These are phyloP conservation scores for Pachypeltis micranthus DNA, from an alignment of 1,140 invertebrate genomes.

Conservation along the genomic window DNA sequence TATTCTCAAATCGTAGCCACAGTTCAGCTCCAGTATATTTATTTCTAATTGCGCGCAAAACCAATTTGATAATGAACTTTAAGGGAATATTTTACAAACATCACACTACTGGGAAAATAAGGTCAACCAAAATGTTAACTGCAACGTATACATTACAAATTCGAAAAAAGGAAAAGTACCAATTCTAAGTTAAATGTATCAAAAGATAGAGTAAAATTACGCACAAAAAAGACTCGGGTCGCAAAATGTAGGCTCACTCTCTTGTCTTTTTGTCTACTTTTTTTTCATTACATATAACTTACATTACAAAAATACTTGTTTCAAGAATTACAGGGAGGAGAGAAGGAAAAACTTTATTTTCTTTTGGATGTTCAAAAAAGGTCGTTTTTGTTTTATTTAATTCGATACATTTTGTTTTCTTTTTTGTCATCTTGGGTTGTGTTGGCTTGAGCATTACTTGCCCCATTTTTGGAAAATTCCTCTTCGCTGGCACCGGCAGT, in stretches of 20 bases:
- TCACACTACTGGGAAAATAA: no score
- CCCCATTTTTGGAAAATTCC: constrained; percentile 86
- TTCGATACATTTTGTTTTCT: constrained; percentile 5
- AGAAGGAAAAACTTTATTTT: background rate
- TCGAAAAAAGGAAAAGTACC: no score
- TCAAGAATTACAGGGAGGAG: background rate
- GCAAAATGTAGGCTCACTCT: constrained; percentile 1
- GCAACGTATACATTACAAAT: no score
- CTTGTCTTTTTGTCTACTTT: background rate
- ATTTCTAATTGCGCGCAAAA: no score
- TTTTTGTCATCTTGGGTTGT: background rate
- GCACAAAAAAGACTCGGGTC: background rate
- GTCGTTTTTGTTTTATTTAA: background rate
- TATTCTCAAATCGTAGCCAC: no score
- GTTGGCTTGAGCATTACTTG: constrained; percentile 25
- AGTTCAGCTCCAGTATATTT: no score
- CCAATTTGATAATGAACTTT: no score
- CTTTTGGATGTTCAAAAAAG: background rate
- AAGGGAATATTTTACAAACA: no score
- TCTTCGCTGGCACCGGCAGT: constrained; percentile 77
- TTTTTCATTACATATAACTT: background rate
- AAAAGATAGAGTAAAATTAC: no score
- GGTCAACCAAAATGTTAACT: no score
- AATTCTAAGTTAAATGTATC: no score
- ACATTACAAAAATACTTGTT: constrained; percentile 9